phyloP scores from a whole-genome alignment of 2,113 vertebrate genomes.

The Syngnathoides biaculeatus region DNA sequence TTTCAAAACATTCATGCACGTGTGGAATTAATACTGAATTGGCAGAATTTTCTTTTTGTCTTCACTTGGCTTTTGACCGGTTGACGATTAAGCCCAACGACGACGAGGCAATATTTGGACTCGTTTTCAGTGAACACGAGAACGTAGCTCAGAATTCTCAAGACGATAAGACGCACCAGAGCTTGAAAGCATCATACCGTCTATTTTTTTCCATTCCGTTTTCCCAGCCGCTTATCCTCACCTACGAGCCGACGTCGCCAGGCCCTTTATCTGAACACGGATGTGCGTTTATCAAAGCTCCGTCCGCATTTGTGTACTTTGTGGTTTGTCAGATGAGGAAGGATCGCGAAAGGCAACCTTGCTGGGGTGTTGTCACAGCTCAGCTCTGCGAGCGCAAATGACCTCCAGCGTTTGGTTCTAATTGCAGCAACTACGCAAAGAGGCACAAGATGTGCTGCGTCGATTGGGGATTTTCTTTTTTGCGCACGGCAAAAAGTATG shows the following conservation, averaged over 20 bases:
- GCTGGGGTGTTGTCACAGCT: background rate
- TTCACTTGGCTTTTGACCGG: no score
- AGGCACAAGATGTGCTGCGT: background rate
- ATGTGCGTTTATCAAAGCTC: no score
- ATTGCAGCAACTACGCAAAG: background rate
- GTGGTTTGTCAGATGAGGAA: no score
- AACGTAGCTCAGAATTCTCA: background rate
- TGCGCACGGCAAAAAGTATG: no score
- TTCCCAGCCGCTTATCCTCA: no score
- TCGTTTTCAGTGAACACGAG: conserved; percentile 8
- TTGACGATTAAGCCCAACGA: conserved; percentile 2
- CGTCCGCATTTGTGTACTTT: no score
- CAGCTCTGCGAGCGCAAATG: background rate
- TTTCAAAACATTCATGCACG: conserved; percentile 36
- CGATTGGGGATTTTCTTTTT: background rate
- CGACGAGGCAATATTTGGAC: no score
- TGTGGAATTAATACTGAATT: conserved; percentile 37
- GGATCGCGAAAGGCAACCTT: background rate
- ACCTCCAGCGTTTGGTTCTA: background rate
- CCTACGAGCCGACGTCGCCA: no score
- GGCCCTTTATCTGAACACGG: no score
- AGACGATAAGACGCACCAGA: background rate
- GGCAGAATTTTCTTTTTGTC: background rate
- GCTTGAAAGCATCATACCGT: background rate
- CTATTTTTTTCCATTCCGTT: no score